These are phyloP conservation scores for Hippopotamus amphibius DNA, from an alignment of 2,113 vertebrate species.

Conservation along the genomic window DNA sequence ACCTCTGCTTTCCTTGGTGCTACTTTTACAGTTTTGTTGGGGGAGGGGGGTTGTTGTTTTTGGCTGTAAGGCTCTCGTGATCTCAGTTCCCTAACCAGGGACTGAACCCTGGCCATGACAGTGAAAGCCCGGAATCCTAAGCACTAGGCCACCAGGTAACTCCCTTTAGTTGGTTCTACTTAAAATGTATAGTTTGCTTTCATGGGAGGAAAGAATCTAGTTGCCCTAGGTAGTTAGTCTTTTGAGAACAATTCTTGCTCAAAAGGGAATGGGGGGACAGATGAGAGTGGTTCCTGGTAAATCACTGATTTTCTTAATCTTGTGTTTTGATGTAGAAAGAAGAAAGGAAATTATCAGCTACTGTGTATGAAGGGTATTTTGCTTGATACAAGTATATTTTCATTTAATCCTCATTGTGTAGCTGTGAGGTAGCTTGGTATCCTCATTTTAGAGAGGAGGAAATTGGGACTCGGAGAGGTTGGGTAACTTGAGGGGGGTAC, in stretches of 20 bases:
- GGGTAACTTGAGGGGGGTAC: neutral
- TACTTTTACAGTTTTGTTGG: neutral
- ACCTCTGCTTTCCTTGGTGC: neutral
- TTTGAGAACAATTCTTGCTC: constrained; percentile 40
- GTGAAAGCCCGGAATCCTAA: neutral
- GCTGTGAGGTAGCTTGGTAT: neutral
- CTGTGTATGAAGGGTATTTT: constrained; percentile 31
- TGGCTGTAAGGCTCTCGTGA: neutral
- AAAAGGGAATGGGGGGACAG: neutral
- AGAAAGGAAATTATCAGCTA: constrained; percentile 32
- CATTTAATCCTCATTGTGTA: neutral
- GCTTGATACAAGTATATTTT: constrained; percentile 43
- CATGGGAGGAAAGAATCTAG: neutral
- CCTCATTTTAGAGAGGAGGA: neutral
- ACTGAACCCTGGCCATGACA: neutral
- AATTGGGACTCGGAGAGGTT: neutral
- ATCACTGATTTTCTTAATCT: neutral
- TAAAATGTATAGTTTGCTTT: constrained; percentile 9
- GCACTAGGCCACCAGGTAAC: neutral
- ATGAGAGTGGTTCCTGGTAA: neutral
- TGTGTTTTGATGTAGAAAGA: constrained; percentile 49
- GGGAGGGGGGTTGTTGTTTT: neutral
- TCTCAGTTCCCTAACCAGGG: neutral
- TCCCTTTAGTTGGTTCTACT: neutral
- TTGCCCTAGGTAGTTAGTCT: neutral